Conservation (phyloP, 2,888 invertebrate species). For the Geotrupes spiniger region DNA sequence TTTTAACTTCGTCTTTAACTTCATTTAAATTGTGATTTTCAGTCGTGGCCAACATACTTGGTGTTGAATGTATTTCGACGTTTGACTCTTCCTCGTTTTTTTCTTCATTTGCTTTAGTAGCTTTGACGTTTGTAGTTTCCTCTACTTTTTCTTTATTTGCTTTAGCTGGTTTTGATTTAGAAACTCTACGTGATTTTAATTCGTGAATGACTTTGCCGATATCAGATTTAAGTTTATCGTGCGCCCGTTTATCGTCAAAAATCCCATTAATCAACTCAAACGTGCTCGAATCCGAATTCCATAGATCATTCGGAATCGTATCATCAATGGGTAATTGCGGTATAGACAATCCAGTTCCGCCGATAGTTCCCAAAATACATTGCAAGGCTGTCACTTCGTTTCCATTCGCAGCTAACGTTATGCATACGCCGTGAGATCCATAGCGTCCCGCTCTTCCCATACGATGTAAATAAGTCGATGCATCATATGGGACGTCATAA, state of each 20-base stretch:
- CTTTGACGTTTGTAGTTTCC: conserved; percentile 7
- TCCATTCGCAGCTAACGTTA: conserved; percentile 69
- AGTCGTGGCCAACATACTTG: no score
- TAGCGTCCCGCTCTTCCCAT: conserved; percentile 95
- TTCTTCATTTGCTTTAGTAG: no score
- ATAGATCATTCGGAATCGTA: conserved; percentile 37
- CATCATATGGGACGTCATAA: conserved; percentile 78
- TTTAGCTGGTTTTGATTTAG: no score
- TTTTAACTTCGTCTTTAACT: neutral
- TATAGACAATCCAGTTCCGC: conserved; percentile 54
- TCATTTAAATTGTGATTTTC: neutral
- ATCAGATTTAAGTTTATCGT: conserved; percentile 2
- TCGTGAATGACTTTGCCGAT: conserved; percentile 25
- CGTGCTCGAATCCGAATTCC: conserved; percentile 33
- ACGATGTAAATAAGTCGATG: conserved; percentile 86
- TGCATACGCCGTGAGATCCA: conserved; percentile 79
- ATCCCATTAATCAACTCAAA: conserved; percentile 37
- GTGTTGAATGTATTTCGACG: no score
- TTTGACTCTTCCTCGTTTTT: no score
- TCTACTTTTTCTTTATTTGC: conserved; percentile 15
- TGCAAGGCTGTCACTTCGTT: conserved; percentile 61
- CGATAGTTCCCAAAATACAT: conserved; percentile 57
- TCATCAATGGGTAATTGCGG: conserved; percentile 49
- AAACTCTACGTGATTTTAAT: conserved; percentile 20
- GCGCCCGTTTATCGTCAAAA: conserved; percentile 8